phyloP scores from a whole-genome alignment of 2,888 invertebrate species.

The Agrypnus murinus region DNA sequence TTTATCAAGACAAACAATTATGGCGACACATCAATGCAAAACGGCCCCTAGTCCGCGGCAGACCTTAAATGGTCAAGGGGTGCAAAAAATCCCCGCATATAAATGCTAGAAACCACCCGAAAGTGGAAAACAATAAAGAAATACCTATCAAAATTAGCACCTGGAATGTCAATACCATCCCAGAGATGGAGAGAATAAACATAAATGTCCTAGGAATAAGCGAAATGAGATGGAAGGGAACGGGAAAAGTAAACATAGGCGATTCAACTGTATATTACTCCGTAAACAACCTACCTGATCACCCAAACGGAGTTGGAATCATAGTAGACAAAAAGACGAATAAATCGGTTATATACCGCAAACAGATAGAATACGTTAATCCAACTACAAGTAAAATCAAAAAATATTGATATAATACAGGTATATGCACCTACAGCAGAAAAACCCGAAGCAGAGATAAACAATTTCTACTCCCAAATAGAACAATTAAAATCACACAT shows the following conservation, averaged over 20 bases:
- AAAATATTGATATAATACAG: conserved; percentile 9
- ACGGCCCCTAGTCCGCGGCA: too few species aligned
- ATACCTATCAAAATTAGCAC: neutral
- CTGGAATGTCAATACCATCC: conserved; percentile 7
- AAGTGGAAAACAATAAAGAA: conserved; percentile 3
- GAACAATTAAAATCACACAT: neutral
- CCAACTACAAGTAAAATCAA: neutral
- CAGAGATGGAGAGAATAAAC: neutral
- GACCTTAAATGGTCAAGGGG: too few species aligned
- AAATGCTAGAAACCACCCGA: too few species aligned
- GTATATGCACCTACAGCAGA: conserved; percentile 13
- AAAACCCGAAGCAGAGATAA: conserved; percentile 15
- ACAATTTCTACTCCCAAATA: too few species aligned
- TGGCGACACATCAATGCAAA: too few species aligned
- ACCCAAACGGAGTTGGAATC: conserved; percentile 12
- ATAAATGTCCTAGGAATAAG: conserved; percentile 2
- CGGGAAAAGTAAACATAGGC: neutral
- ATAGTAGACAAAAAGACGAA: conserved; percentile 1
- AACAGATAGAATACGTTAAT: conserved; percentile 5
- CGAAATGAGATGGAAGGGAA: neutral
- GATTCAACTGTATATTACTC: conserved; percentile 14
- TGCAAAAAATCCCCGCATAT: too few species aligned
- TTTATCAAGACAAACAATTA: too few species aligned
- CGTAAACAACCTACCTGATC: neutral
- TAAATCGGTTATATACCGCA: conserved; percentile 3